Percentiles rank a stretch among this genome's conserved stretches.
Conservation (phyloP, 2,888 invertebrate species). For the Ormia ochracea region DNA sequence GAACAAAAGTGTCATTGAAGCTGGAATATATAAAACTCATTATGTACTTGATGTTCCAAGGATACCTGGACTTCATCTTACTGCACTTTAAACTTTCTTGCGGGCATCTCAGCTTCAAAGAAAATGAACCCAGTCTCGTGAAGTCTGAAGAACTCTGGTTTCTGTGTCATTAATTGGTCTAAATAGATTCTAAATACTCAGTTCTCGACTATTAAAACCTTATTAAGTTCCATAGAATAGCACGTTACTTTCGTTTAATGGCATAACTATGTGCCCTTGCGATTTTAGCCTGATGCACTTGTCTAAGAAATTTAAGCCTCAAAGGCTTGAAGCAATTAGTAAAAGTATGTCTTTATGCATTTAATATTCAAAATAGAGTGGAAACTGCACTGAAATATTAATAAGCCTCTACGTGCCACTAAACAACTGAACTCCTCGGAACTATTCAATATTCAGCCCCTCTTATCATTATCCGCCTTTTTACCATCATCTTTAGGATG, state of each 20-base stretch:
- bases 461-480: constrained; percentile 15
- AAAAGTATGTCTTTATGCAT: constrained; percentile 24
- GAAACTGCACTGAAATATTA: constrained; percentile 58
- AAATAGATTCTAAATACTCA: too few species aligned
- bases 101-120: constrained; percentile 84
- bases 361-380: constrained; percentile 56
- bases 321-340: constrained; percentile 41
- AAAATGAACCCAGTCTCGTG: too few species aligned
- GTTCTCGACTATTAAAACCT: too few species aligned
- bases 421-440: background rate
- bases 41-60: constrained; percentile 96
- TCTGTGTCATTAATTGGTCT: too few species aligned
- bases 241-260: too few species aligned
- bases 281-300: too few species aligned
- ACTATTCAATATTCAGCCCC: background rate
- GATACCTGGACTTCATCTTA: constrained; percentile 98
- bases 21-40: constrained; percentile 99
- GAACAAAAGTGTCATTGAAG: constrained; percentile 99
- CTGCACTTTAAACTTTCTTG: constrained; percentile 96
- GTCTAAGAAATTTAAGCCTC: too few species aligned
- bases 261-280: too few species aligned
- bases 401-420: constrained; percentile 30
- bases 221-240: too few species aligned
- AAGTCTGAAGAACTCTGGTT: too few species aligned
- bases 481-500: background rate